A percentile compares a stretch with the other conserved stretches of the same genome.
Evolutionary conservation across 2,797 vertebrate genomes (phyloP).

Genomic region (Smutsia gigantea): DNA sequence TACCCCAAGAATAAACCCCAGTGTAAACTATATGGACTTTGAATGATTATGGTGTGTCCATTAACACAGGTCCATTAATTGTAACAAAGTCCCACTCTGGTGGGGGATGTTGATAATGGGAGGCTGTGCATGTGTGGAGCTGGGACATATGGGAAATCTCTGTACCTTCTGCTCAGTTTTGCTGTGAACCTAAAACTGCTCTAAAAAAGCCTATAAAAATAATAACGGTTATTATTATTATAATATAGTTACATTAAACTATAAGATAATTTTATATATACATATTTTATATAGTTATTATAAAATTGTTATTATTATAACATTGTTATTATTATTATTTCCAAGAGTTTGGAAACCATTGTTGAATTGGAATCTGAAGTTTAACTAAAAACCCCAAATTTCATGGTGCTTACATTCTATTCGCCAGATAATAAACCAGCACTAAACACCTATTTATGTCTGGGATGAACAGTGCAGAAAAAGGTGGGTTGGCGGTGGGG

Average conservation of each 20-base stretch:
- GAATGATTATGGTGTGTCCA: background rate
- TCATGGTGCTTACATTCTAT: background rate
- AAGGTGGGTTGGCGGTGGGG: background rate
- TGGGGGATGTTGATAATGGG: background rate
- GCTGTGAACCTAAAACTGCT: background rate
- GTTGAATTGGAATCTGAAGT: background rate
- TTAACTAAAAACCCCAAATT: background rate
- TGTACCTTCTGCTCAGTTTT: background rate
- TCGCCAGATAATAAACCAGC: background rate
- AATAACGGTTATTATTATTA: too few relatives aligned
- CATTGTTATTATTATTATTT: background rate
- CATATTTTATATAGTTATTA: too few relatives aligned
- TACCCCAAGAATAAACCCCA: background rate
- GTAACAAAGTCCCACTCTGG: background rate
- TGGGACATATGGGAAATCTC: background rate
- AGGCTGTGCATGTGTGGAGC: background rate
- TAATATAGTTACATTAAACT: too few relatives aligned
- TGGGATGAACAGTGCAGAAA: rapidly evolving
- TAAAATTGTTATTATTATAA: too few relatives aligned
- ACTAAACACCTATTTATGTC: background rate
- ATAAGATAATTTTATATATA: too few relatives aligned
- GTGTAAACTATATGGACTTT: background rate
- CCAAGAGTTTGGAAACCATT: background rate
- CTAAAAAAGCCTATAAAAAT: background rate
- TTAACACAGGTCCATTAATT: background rate